Percentiles rank a stretch among this genome's conserved stretches.
Conservation (phyloP, 2,797 vertebrate species). For the Gobio occitaniae region DNA sequence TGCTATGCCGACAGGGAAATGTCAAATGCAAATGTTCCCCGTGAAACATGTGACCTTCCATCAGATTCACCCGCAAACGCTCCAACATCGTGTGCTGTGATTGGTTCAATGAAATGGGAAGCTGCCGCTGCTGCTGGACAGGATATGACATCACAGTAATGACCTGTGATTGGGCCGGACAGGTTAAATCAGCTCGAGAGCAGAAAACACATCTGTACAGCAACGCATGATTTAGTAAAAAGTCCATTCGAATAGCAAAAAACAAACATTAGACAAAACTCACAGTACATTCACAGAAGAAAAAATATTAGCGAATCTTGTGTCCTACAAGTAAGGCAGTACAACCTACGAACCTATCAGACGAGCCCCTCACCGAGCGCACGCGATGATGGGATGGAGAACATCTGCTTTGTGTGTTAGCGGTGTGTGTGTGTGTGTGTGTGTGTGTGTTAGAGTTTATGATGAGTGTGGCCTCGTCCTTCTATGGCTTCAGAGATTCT, state of each 20-base stretch:
- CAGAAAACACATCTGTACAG: constrained; percentile 50
- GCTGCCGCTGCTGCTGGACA: constrained; percentile 44
- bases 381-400: constrained; percentile 34
- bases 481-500: constrained; percentile 8
- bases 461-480: not conserved
- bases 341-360: constrained; percentile 50
- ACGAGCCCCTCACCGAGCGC: too few species aligned
- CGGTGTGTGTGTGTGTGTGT: too few species aligned
- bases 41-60: not conserved
- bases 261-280: constrained; percentile 40
- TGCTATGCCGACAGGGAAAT: too few species aligned
- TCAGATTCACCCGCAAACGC: not conserved
- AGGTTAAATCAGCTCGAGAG: constrained; percentile 47
- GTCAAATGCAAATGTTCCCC: not conserved
- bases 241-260: constrained; percentile 48
- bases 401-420: not conserved
- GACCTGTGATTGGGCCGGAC: constrained; percentile 17
- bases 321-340: constrained; percentile 64
- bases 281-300: constrained; percentile 64
- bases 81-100: not conserved
- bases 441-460: not conserved
- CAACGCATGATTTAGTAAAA: constrained; percentile 54
- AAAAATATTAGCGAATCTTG: constrained; percentile 43
- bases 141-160: constrained; percentile 55
- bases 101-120: not conserved